phyloP scores from a whole-genome alignment of 1,140 invertebrate species.

The Subanguina moxae region DNA sequence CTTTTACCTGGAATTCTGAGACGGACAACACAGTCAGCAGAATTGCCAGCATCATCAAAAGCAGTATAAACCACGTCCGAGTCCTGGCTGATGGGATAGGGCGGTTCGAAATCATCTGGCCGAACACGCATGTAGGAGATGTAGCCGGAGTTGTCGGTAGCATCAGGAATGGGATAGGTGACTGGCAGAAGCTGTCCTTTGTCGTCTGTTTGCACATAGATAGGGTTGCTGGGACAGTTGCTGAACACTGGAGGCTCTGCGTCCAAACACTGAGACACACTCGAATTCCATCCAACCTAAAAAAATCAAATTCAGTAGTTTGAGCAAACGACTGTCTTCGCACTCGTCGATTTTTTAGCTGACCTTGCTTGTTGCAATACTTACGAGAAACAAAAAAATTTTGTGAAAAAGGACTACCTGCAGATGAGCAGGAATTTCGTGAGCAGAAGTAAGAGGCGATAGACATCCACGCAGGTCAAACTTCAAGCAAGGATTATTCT shows the following conservation, averaged over 20 bases:
- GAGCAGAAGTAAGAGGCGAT: slow-evolving; percentile 58
- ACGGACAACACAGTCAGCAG: slow-evolving; percentile 84
- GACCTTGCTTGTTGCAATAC: no score
- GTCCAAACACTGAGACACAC: slow-evolving; percentile 88
- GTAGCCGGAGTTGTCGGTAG: slow-evolving; percentile 86
- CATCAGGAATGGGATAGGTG: slow-evolving; percentile 84
- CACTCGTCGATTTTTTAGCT: no score
- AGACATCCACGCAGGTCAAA: slow-evolving; percentile 93
- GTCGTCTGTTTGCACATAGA: slow-evolving; percentile 78
- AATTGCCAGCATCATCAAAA: slow-evolving; percentile 91
- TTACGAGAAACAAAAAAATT: no score
- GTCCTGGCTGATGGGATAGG: slow-evolving; percentile 75
- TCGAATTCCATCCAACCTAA: slow-evolving; percentile 80
- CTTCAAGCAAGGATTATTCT: slow-evolving; percentile 90
- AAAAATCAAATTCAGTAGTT: no score
- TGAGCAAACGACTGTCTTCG: no score
- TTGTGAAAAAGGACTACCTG: slow-evolving; percentile 43
- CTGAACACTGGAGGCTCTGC: slow-evolving; percentile 91
- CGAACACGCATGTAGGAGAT: slow-evolving; percentile 79
- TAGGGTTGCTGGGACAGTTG: slow-evolving; percentile 86
- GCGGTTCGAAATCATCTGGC: slow-evolving; percentile 82
- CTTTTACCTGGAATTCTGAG: slow-evolving; percentile 51
- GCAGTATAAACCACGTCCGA: slow-evolving; percentile 84
- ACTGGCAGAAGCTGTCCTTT: slow-evolving; percentile 80
- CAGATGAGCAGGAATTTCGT: slow-evolving; percentile 56